Percentiles rank a stretch among this genome's conserved stretches.
Evolutionary conservation across 2,888 invertebrate species (phyloP).

Genomic region (Ochropleura plecta): DNA sequence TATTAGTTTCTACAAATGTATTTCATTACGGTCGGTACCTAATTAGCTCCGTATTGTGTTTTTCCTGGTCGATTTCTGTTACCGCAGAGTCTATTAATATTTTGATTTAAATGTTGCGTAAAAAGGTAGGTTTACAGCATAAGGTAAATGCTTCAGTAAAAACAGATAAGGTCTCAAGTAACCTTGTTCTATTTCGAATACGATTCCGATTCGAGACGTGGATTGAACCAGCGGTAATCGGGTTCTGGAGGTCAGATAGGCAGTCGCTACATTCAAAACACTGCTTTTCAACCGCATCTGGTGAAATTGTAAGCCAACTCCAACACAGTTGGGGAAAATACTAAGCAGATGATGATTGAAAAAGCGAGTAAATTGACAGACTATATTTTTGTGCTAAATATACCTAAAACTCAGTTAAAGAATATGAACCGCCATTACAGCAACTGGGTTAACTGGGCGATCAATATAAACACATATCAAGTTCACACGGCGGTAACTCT

Average conservation of each 20-base stretch:
- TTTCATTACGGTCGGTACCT: neutral
- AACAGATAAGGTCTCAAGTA: neutral
- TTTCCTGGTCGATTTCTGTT: slow-evolving; percentile 12
- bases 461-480: slow-evolving; percentile 57
- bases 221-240: neutral
- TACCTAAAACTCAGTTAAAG: neutral
- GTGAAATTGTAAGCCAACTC: neutral
- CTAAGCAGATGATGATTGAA: neutral
- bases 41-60: slow-evolving; percentile 29
- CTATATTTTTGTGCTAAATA: neutral
- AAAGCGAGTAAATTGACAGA: neutral
- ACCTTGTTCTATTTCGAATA: neutral
- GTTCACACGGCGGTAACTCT: slow-evolving; percentile 54
- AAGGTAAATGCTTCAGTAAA: neutral
- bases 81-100: slow-evolving; percentile 6
- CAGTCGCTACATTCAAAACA: neutral
- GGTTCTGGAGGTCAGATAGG: neutral
- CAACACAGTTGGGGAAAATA: neutral
- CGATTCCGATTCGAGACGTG: neutral
- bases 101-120: neutral
- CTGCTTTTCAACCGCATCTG: neutral
- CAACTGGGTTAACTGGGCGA: slow-evolving; percentile 40
- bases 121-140: too few relatives aligned
- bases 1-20: slow-evolving; percentile 27
- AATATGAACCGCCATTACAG: slow-evolving; percentile 20